A percentile compares a stretch with the other conserved stretches of the same genome.
phyloP scores from a whole-genome alignment of 2,888 invertebrate species.

The Calliopum simillimum region DNA sequence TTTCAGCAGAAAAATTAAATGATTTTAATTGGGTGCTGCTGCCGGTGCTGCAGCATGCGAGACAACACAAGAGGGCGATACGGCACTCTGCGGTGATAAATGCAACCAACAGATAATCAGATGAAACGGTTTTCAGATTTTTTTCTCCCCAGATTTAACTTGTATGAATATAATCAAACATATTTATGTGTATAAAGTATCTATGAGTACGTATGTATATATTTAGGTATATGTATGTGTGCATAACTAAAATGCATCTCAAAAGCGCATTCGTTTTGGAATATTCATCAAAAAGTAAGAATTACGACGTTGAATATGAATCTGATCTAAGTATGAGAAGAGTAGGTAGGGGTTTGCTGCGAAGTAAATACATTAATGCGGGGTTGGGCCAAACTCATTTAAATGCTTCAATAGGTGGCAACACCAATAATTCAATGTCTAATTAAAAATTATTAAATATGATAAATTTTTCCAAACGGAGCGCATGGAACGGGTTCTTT shows the following conservation, averaged over 20 bases:
- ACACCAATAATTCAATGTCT: constrained; percentile 40
- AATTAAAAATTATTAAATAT: constrained; percentile 38
- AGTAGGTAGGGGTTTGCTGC: neutral
- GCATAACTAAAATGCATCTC: constrained; percentile 51
- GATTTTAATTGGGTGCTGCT: constrained; percentile 5
- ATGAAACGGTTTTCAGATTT: constrained; percentile 19
- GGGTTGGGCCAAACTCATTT: too few species aligned
- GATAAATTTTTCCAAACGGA: constrained; percentile 21
- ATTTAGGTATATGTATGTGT: constrained; percentile 35
- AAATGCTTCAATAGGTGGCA: constrained; percentile 10
- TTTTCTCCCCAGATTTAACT: neutral
- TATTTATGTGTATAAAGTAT: constrained; percentile 18
- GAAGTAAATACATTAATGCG: too few species aligned
- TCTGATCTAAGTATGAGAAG: neutral
- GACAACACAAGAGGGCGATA: neutral
- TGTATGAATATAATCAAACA: neutral
- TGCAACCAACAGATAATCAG: neutral
- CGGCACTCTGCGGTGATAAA: neutral
- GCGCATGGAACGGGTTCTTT: too few species aligned
- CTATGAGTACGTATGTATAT: constrained; percentile 1
- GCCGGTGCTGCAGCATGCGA: neutral
- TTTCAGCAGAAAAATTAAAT: neutral
- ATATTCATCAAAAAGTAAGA: constrained; percentile 47
- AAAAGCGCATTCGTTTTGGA: constrained; percentile 49
- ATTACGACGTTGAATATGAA: neutral